Evolutionary conservation across 2,113 vertebrate genomes (phyloP), one percentile per base, ranked within the genome.

Genomic region (Eonycteris spelaea): DNA sequence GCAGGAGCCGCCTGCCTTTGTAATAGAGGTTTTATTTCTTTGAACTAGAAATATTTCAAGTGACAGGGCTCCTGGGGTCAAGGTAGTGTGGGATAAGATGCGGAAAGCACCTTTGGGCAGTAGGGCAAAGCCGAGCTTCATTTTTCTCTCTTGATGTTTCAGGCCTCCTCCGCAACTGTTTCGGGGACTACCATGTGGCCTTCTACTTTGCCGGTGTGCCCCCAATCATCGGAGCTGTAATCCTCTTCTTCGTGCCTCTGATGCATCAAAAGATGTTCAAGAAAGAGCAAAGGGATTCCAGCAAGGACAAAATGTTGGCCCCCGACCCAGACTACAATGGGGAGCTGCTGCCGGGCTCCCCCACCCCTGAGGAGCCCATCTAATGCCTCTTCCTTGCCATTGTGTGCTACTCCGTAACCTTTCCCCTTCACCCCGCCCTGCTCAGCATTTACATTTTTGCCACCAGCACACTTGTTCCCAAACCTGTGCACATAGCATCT

Each of bases 161-260:
- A 99, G 99, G 99, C 96, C 98, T 99, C 74, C 99, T 99, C 43
- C 99, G 95, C 0, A 99, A 99, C 91, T 98, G 99, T 95, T 99
- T 99, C 71, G 98, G 98, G 79, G 98, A 99, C 98, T 99, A 99
- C 93, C 98, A 99, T 0, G 98, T 99, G 24, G 99, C 99, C 87
- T 99, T 99, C 98, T 99, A 99, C 96, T 99, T 99, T 73, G 99
- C 99, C 0, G 99, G 99, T 24, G 98, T 99, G 14, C 99, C 99
- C 18, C 99, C 99, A 26, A 99, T 99, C 48, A 97, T 99, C 6
- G 99, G 99, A 1, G 99, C 98, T 12, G 65, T 99, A 86, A 99
- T 99, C 97, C 99, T 99, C 67, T 99, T 99, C 43, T 98, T 99
- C 26, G 99, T 99, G 65, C 99, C 99, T 33, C 97, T 99, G 96